Conservation (phyloP, 1,140 invertebrate species). For the Atopsyche davidsoni region DNA sequence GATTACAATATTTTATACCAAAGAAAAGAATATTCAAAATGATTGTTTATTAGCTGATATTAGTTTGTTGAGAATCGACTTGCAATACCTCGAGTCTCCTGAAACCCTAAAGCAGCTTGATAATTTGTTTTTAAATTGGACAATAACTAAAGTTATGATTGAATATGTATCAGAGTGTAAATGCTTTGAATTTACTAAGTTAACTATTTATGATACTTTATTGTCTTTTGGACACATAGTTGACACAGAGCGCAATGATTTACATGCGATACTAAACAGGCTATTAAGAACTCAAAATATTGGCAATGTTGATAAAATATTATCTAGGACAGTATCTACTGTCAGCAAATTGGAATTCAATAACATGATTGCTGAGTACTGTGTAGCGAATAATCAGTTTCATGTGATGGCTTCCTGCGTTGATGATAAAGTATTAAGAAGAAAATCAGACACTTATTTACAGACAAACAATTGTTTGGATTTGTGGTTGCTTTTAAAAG, state of each 20-base stretch:
- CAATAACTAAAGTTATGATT: constrained; percentile 55
- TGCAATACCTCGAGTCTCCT: constrained; percentile 7
- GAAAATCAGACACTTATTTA: constrained; percentile 33
- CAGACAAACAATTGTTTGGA: constrained; percentile 41
- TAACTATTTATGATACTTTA: constrained; percentile 50
- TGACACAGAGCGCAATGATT: constrained; percentile 45
- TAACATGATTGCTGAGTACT: constrained; percentile 48
- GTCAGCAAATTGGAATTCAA: constrained; percentile 50
- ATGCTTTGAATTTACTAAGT: constrained; percentile 47
- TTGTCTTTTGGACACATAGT: constrained; percentile 50
- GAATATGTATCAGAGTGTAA: constrained; percentile 42
- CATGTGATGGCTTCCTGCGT: constrained; percentile 45
- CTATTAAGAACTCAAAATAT: constrained; percentile 48
- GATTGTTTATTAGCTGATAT: constrained; percentile 15
- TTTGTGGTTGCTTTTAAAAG: constrained; percentile 46
- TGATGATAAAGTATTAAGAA: constrained; percentile 40
- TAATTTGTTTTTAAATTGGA: constrained; percentile 47
- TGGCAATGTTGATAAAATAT: constrained; percentile 48
- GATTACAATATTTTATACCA: constrained; percentile 39
- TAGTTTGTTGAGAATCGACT: constrained; percentile 15
- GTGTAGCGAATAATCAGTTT: constrained; percentile 48
- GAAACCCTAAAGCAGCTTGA: constrained; percentile 42
- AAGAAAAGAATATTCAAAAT: constrained; percentile 16
- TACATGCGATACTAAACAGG: constrained; percentile 49
- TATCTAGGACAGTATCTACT: constrained; percentile 47